Evolutionary conservation across 2,888 invertebrate species (phyloP).

Genomic region (Acrocyrtus sp.): DNA sequence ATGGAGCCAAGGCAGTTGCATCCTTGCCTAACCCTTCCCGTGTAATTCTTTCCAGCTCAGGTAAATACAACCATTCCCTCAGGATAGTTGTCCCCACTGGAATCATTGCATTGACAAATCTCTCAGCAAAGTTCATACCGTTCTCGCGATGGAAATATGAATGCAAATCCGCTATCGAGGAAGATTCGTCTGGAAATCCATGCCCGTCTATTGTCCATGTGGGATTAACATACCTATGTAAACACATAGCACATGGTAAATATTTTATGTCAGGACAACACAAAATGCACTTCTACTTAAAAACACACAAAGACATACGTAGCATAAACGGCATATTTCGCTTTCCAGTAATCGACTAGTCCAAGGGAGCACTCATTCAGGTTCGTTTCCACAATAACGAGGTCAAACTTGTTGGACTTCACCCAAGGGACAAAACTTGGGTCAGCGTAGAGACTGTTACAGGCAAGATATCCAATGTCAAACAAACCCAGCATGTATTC

Average conservation of each 20-base stretch:
- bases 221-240: no score
- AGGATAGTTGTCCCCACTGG: constrained; percentile 30
- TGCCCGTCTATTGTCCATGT: constrained; percentile 44
- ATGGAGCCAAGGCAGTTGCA: constrained; percentile 38
- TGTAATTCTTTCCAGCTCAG: constrained; percentile 42
- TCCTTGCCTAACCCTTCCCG: constrained; percentile 34
- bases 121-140: constrained; percentile 35
- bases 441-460: constrained; percentile 28
- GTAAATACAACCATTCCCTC: constrained; percentile 39
- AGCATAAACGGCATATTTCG: constrained; percentile 28
- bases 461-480: constrained; percentile 13
- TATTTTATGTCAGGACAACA: no score
- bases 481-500: constrained; percentile 1
- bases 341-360: constrained; percentile 35
- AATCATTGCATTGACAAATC: constrained; percentile 39
- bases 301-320: no score
- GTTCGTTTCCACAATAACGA: constrained; percentile 51
- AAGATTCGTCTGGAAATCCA: constrained; percentile 46
- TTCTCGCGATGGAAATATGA: constrained; percentile 1
- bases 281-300: no score
- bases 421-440: constrained; percentile 41
- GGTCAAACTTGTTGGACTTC: constrained; percentile 46
- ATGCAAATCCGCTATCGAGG: constrained; percentile 13
- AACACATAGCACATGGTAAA: no score
- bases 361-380: constrained; percentile 50